Evolutionary conservation across 92 coral and sea anemone genomes (phyloP).

Genomic region (Blastomussa wellsi): DNA sequence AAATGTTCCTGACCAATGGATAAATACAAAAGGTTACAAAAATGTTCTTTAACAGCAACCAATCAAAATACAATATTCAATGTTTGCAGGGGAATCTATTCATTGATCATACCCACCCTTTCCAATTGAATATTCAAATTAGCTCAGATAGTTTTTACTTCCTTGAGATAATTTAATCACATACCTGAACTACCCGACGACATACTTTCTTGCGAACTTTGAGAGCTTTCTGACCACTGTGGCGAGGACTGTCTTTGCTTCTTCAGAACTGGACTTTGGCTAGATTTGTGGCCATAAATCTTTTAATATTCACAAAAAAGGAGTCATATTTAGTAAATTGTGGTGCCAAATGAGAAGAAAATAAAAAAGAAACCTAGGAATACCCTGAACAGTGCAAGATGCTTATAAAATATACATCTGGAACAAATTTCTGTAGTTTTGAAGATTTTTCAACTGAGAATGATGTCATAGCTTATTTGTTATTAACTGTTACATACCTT

Average conservation of each 20-base stretch:
- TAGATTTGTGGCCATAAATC: constrained; percentile 35
- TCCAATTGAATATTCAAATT: neutral
- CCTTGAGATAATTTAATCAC: neutral
- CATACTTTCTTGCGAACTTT: constrained; percentile 44
- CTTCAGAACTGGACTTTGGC: constrained; percentile 34
- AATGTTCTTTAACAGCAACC: neutral
- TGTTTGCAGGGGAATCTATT: neutral
- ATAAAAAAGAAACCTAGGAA: neutral
- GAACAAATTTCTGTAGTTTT: neutral
- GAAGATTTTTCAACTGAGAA: neutral
- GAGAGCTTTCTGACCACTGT: constrained; percentile 36
- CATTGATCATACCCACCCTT: neutral
- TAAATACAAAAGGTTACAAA: neutral
- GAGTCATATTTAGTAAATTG: neutral
- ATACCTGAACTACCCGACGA: constrained; percentile 35
- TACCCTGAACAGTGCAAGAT: neutral
- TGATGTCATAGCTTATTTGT: too few species aligned
- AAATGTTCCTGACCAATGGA: neutral
- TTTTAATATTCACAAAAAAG: neutral
- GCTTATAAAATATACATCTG: neutral
- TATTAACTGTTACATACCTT: neutral
- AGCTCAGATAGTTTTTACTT: neutral
- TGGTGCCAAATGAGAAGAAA: neutral
- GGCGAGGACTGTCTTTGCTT: constrained; percentile 33
- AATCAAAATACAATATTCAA: neutral